Base-by-base conservation (phyloP, 2,888 invertebrate genomes). In the Pecten maximus region DNA sequence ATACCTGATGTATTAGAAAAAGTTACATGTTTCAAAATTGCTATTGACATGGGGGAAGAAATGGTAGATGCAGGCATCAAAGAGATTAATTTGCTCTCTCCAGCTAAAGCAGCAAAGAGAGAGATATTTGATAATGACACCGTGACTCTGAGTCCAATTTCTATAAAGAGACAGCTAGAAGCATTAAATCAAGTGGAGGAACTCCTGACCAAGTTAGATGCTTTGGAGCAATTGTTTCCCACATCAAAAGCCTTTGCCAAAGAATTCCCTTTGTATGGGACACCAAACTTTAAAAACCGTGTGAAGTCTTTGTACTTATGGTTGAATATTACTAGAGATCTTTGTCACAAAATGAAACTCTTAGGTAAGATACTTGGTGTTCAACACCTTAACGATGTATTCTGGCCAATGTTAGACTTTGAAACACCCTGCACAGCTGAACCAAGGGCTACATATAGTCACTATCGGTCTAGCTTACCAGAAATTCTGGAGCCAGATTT, bases 251-350 rank as follows among this genome's bases (percentile, higher is more conserved):
- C 98, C 40, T 98, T 99, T 97, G 98, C 98, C 0, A 97, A 97
- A 10, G 98, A 98, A 91, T 98, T 98, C 97, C 98, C 98, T 23
- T 97, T 98, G 28, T 98, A 98, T 93, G 97, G 97, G 91, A 98
- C 98, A 91, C 96, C 97, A 0, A 97, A 97, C 90, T 98, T 98
- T 95, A 97, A 97, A 44, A 97, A 97, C 89, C 97, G 98, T 94
- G 97, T 98, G 16, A 98, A 98, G 97, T 98, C 98, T 19, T 98
- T 99, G 97, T 98, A 98, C 95, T 97, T 99, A 2, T 99, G 99
- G 99, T 98, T 98, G 96, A 99, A 99, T 97, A 98, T 98, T 96
- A 98, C 98, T 0, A 97, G 98, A 94, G 98, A 98, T 96, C 98
- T 99, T 96, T 98, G 98, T 89, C 97, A 98, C 90, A 98, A 98